phyloP scores from a whole-genome alignment of 1,140 invertebrate genomes.

The Nebria ingens region DNA sequence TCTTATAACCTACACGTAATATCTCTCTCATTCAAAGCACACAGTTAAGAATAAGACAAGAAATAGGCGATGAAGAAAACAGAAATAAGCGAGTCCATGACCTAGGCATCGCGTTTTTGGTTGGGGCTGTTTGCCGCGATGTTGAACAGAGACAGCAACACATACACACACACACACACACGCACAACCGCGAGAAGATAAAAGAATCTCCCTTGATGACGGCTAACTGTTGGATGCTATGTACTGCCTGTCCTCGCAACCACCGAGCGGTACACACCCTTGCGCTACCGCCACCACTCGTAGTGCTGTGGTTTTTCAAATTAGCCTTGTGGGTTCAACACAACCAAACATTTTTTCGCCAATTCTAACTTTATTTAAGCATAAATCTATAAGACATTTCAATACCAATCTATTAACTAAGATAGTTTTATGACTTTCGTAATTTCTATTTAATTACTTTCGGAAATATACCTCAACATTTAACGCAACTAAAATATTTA shows the following conservation, averaged over 20 bases:
- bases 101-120: conserved; percentile 1
- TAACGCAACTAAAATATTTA: too few relatives aligned
- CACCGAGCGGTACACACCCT: background rate
- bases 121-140: background rate
- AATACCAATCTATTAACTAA: too few relatives aligned
- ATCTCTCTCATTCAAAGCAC: background rate
- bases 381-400: too few relatives aligned
- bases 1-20: background rate
- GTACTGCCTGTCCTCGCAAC: background rate
- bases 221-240: conserved; percentile 3
- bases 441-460: too few relatives aligned
- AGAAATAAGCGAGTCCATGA: background rate
- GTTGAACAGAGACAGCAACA: background rate
- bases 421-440: too few relatives aligned
- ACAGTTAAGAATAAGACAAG: background rate
- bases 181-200: background rate
- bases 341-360: too few relatives aligned
- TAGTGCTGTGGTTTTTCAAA: too few relatives aligned
- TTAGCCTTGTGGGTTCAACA: too few relatives aligned
- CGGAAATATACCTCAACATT: too few relatives aligned
- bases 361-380: too few relatives aligned
- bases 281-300: background rate
- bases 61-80: background rate
- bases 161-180: background rate
- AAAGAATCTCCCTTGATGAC: conserved; percentile 8